Evolutionary conservation across 2,888 invertebrate genomes (phyloP), one percentile per base, ranked within the genome.

Genomic region (Cosmia pyralina): DNA sequence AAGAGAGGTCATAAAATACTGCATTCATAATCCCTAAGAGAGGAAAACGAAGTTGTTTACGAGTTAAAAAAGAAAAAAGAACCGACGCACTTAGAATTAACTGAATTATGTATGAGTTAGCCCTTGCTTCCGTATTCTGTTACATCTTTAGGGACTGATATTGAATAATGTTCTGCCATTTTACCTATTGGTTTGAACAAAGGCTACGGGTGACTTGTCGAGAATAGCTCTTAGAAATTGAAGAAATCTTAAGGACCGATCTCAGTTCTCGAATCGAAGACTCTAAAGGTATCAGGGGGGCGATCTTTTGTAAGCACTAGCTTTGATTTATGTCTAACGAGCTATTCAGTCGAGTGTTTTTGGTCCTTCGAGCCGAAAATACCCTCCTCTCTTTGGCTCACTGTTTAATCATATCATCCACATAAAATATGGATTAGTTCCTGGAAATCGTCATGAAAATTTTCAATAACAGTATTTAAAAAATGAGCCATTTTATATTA

Each of bases 91-190:
- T 86, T 86, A 77, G 77, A 75, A 84, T 77, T 79, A 65, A 66
- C 79, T 90, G 90, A 90, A 90, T 90, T 86, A 90, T 90, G 85
- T 86, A 90, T 89, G 86, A 77, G 75, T 58, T 82, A 83, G 81
- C 77, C 85, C 88, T 86, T 83, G 83, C 87, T 87, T 83, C 77
- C 53, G 72, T 79, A 84, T 85, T 86, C 89, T 62, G 80, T 65
- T 83, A 75, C 77, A 72, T 76, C 77, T 72, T 64, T 60, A 57
- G 75, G 86, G 86, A 82, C 67, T 77, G 76, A 75, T 85, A 86
- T 83, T 85, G 81, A 85, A 86, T 86, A 82, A 82, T 72, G 53
- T 69, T 79, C 41, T 50, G 15, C 38, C 55, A 41, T 60, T 82
- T 62, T 78, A 52, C 82, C 57, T 77, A 79, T 55, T 66, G 79